phyloP scores from a whole-genome alignment of 2,113 vertebrate genomes.

The Pantherophis guttatus region DNA sequence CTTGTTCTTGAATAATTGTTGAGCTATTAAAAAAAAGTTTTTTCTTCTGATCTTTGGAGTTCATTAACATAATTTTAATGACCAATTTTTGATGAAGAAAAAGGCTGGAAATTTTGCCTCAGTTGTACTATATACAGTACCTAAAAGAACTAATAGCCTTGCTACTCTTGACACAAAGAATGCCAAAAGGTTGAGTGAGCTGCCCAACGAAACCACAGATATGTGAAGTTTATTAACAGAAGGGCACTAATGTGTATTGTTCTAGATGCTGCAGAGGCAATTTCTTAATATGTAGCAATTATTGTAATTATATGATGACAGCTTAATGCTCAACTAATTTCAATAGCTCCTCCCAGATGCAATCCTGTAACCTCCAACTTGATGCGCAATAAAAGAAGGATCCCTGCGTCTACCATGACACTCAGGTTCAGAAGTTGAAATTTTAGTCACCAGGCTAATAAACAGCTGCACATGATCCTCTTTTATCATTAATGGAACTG shows the following conservation, averaged over 20 bases:
- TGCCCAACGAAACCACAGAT: not conserved
- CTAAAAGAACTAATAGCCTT: not conserved
- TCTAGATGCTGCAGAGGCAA: not conserved
- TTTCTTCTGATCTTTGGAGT: not conserved
- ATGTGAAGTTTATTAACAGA: conserved; percentile 12
- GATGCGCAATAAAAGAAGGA: not conserved
- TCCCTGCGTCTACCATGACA: not conserved
- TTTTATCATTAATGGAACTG: conserved; percentile 38
- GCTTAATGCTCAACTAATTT: conserved; percentile 21
- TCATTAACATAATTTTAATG: not conserved
- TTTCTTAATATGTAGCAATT: conserved; percentile 15
- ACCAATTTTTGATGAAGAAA: not conserved
- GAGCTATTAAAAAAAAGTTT: not conserved
- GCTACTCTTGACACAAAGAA: not conserved
- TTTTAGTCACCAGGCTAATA: conserved; percentile 34
- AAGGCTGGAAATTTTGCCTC: not conserved
- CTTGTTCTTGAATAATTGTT: not conserved
- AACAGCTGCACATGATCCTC: conserved; percentile 37
- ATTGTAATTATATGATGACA: conserved; percentile 17
- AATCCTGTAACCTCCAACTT: not conserved
- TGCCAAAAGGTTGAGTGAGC: not conserved
- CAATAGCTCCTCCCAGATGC: not conserved
- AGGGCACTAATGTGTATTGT: conserved; percentile 8
- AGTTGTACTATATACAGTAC: not conserved
- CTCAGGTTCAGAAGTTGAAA: conserved; percentile 22